A percentile compares a stretch with the other conserved stretches of the same genome.
Conservation (phyloP, 2,113 vertebrate genomes). For the Macaca mulatta region DNA sequence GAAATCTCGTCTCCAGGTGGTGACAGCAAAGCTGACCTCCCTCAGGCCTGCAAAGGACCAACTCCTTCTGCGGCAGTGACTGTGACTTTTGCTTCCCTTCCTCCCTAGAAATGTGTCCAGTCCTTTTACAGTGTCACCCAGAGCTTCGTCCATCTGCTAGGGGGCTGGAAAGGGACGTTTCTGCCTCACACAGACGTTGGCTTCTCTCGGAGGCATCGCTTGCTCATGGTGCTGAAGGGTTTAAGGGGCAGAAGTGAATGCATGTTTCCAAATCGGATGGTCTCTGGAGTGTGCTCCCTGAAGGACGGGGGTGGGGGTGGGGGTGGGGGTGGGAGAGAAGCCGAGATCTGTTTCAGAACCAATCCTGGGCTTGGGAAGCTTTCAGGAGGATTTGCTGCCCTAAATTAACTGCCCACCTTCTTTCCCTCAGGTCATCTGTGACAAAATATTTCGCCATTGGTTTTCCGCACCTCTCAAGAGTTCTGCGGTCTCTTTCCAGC, state of each 20-base stretch:
- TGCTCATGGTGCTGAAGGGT: neutral
- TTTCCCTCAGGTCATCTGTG: conserved; percentile 92
- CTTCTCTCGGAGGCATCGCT: neutral
- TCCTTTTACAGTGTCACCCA: neutral
- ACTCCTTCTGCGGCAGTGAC: rapidly evolving
- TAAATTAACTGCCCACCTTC: neutral
- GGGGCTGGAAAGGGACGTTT: neutral
- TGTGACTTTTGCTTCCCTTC: neutral
- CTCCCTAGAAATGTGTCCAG: neutral
- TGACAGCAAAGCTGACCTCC: too few relatives aligned
- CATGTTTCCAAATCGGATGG: rapidly evolving
- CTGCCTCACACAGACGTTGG: rapidly evolving
- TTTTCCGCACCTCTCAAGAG: conserved; percentile 87
- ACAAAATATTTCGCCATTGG: conserved; percentile 97
- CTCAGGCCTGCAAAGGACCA: neutral
- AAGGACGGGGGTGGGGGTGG: neutral
- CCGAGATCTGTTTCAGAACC: neutral
- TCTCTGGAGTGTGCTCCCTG: rapidly evolving
- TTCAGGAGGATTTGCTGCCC: rapidly evolving
- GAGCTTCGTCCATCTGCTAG: too few relatives aligned
- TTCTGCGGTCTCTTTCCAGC: conserved; percentile 80
- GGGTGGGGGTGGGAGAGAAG: too few relatives aligned
- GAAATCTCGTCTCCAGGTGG: too few relatives aligned
- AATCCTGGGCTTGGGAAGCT: rapidly evolving
- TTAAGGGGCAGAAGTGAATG: neutral